phyloP scores from a whole-genome alignment of 2,113 vertebrate genomes.

The Malurus alboscapulatus region DNA sequence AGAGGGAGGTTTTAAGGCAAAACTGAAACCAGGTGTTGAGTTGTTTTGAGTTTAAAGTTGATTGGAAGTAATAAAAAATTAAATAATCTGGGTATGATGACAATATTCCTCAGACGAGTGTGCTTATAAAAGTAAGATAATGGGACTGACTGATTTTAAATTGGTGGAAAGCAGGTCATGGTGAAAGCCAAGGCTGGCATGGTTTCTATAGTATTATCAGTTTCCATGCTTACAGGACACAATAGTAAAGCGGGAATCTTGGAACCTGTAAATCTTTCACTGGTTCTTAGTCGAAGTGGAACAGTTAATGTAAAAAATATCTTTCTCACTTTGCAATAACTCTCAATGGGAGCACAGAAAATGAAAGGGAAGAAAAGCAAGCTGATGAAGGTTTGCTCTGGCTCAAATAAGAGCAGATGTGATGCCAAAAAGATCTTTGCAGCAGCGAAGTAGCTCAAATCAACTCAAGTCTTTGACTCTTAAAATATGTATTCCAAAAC shows the following conservation, averaged over 20 bases:
- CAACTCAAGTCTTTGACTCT: neutral
- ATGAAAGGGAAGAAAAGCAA: conserved; percentile 12
- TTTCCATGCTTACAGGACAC: conserved; percentile 64
- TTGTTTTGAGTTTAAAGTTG: neutral
- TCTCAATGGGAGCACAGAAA: neutral
- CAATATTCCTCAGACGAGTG: neutral
- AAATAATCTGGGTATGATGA: neutral
- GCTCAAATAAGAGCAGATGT: neutral
- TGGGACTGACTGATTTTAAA: conserved; percentile 23
- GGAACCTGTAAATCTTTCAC: conserved; percentile 71
- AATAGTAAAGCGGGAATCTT: conserved; percentile 30
- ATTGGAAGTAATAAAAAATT: conserved; percentile 23
- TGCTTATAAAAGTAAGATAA: conserved; percentile 30
- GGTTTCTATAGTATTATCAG: conserved; percentile 50
- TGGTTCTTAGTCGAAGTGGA: conserved; percentile 21
- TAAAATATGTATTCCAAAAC: neutral
- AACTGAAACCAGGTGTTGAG: neutral
- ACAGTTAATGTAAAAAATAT: conserved; percentile 54
- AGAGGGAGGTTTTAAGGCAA: neutral
- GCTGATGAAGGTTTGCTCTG: conserved; percentile 18
- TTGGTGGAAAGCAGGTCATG: conserved; percentile 44
- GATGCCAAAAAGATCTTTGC: conserved; percentile 27
- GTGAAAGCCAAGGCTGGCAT: conserved; percentile 46
- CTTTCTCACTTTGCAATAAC: conserved; percentile 66
- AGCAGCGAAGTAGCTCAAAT: neutral